Conservation (phyloP, 2,888 invertebrate genomes). For the Pelosia muscerda region DNA sequence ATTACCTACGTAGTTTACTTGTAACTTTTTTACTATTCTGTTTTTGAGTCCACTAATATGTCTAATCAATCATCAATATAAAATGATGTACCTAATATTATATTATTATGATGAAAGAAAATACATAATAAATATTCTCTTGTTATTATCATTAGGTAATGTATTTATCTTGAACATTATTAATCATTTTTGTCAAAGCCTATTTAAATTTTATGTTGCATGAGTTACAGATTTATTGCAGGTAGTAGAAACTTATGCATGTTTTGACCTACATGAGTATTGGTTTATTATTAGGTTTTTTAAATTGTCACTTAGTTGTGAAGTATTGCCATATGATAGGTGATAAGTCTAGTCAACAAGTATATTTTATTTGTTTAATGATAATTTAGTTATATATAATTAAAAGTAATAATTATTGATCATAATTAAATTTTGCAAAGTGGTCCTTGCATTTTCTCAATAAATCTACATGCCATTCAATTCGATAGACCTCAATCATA, state of each 20-base stretch:
- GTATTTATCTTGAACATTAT: conserved; percentile 9
- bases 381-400: no score
- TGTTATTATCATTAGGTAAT: no score
- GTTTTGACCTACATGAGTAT: conserved; percentile 6
- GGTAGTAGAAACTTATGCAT: not conserved
- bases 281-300: not conserved
- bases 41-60: not conserved
- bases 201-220: conserved; percentile 14
- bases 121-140: not conserved
- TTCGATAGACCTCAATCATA: no score
- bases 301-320: not conserved
- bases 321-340: not conserved
- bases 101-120: not conserved
- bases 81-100: not conserved
- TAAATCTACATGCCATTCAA: no score
- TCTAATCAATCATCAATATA: not conserved
- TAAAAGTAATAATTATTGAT: no score
- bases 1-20: not conserved
- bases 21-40: not conserved
- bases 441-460: no score
- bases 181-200: not conserved
- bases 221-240: conserved; percentile 12
- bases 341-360: no score
- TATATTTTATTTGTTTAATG: no score
- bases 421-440: no score